A percentile compares a stretch with the other conserved stretches of the same genome.
phyloP scores from a whole-genome alignment of 1,140 invertebrate genomes.

The Bombus pascuorum region DNA sequence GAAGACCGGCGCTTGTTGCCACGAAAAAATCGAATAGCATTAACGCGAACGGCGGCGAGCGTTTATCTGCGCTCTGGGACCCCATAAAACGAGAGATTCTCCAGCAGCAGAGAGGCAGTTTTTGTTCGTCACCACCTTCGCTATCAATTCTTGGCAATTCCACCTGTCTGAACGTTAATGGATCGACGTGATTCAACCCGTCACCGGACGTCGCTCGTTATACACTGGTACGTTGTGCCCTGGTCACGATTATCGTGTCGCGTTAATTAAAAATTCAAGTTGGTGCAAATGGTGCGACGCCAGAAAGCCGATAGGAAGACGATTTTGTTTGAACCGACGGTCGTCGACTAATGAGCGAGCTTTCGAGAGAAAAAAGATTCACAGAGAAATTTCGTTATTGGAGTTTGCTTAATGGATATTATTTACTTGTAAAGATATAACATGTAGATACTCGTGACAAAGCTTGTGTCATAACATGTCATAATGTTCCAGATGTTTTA shows the following conservation, averaged over 20 bases:
- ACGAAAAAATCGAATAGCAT: conserved; percentile 51
- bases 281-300: not conserved
- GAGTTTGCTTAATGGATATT: no score
- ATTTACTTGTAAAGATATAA: no score
- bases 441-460: not conserved
- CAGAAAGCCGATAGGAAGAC: not conserved
- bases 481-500: not conserved
- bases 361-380: no score
- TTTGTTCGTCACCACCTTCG: conserved; percentile 55
- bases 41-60: conserved; percentile 26
- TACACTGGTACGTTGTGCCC: not conserved
- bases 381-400: no score
- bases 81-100: conserved; percentile 51
- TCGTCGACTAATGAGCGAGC: no score
- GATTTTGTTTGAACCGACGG: not conserved
- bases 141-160: conserved; percentile 61
- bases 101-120: conserved; percentile 27
- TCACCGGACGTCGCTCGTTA: not conserved
- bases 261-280: conserved; percentile 33
- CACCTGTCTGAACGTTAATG: conserved; percentile 39
- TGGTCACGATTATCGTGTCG: not conserved
- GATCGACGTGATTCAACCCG: conserved; percentile 35
- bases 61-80: conserved; percentile 50
- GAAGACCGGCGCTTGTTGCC: not conserved
- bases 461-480: not conserved